A percentile compares a stretch with the other conserved stretches of the same genome.
Evolutionary conservation across 92 coral and sea anemone species (phyloP).

Genomic region (Galaxea fascicularis): DNA sequence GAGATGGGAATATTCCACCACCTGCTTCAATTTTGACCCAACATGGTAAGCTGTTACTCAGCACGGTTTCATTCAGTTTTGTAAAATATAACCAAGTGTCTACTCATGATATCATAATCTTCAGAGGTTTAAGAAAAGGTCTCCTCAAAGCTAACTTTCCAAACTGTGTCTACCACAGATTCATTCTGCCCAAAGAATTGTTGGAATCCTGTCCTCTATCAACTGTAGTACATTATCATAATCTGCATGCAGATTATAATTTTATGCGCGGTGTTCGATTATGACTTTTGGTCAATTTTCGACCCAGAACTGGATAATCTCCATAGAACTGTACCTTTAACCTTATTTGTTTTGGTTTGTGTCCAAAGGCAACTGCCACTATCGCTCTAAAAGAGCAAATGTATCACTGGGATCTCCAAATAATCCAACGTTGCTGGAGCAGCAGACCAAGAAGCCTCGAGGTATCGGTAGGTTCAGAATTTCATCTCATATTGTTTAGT

Average conservation of each 20-base stretch:
- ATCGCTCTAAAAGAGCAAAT: conserved; percentile 19
- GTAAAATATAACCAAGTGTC: background rate
- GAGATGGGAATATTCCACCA: background rate
- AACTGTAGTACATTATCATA: no score
- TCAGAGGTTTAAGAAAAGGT: no score
- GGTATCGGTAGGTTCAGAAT: background rate
- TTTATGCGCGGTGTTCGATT: no score
- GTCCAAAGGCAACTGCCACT: background rate
- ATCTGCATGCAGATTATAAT: no score
- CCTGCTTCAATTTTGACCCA: background rate
- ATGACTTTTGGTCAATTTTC: no score
- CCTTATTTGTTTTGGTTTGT: background rate
- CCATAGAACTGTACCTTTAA: no score
- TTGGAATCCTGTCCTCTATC: no score
- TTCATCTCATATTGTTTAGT: background rate
- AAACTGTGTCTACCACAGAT: no score
- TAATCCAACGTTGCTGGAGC: background rate
- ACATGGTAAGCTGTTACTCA: conserved; percentile 11
- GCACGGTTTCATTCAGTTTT: background rate
- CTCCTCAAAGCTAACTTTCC: no score
- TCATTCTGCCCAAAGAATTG: no score
- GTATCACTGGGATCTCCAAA: background rate
- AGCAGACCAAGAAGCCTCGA: conserved; percentile 15
- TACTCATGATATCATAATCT: background rate
- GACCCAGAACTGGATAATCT: no score